Evolutionary conservation across 2,888 invertebrate species (phyloP), one percentile per base, ranked within the genome.

Genomic region (Lasioglossum malachurum): DNA sequence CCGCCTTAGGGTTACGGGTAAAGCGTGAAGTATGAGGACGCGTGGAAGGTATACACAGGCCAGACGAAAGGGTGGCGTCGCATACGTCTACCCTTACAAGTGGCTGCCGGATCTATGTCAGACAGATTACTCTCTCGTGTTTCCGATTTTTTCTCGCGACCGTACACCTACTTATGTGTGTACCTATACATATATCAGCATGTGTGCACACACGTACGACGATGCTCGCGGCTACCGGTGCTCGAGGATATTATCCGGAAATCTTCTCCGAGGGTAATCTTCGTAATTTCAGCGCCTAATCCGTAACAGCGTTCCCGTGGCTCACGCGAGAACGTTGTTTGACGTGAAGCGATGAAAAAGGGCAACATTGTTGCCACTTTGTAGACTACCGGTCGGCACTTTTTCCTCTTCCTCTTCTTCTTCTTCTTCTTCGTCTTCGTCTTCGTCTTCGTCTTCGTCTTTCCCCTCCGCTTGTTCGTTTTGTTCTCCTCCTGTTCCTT

Each of bases 51-150:
- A 86, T 79, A 90, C 79, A 88, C 41, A 73, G 64, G 57, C 85
- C 73, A 79, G 88, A 89, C 86, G 78, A 73, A 74, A 76, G 84
- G 79, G 75, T 84, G 77, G 73, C 72, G 27, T 38, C 72, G 75
- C 84, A 75, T 76, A 82, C n/a, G 80, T 80, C 85, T 83, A 82
- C 81, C 89, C 84, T 80, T 86, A 84, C 85, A 85, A 85, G 85
- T 84, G 84, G 85, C 79, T 76, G 67, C 84, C 86, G 77, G 86
- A 90, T 90, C 84, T 84, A 78, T 90, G 90, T 80, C 80, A 73
- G 74, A 44, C 90, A 53, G 75, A 64, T 81, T 73, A 72, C 79
- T 84, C 73, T 79, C 79, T 80, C 84, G 57, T 79, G 57, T 84
- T 84, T 82, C 85, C 57, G 79, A 79, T 79, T 85, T 85, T 64